These are phyloP conservation scores for Amazona guildingii DNA, from an alignment of 2,113 vertebrate genomes.

Conservation along the genomic window DNA sequence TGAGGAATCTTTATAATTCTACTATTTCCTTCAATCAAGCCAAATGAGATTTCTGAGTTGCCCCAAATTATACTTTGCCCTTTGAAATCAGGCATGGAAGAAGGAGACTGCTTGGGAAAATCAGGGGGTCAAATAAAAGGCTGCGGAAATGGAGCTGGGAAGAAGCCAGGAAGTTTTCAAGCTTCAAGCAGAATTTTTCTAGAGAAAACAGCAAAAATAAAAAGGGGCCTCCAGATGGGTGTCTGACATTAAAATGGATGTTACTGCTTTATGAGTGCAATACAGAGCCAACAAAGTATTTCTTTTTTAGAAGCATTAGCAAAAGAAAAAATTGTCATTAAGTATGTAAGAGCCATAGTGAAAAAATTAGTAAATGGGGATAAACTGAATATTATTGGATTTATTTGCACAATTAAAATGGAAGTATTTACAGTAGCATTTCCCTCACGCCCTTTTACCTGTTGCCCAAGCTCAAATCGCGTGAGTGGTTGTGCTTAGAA, in stretches of 20 bases:
- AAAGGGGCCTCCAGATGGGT: not conserved
- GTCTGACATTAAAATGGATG: not conserved
- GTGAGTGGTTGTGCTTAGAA: not conserved
- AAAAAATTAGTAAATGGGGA: not conserved
- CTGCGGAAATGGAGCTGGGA: not conserved
- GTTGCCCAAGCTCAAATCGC: not conserved
- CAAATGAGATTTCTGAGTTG: not conserved
- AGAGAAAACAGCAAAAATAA: not conserved
- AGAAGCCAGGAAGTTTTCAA: not conserved
- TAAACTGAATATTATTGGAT: not conserved
- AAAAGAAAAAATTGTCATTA: not conserved
- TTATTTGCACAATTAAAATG: not conserved
- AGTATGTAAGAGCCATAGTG: not conserved
- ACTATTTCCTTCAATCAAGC: not conserved
- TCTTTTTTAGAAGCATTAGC: not conserved
- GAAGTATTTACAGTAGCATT: not conserved
- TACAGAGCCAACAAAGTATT: not conserved
- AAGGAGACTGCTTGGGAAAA: not conserved
- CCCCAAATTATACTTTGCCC: not conserved
- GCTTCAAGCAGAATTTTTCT: not conserved
- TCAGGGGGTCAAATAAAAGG: not conserved
- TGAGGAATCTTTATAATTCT: not conserved
- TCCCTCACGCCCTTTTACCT: not conserved
- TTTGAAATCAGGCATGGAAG: not conserved
- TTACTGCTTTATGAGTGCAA: not conserved